Evolutionary conservation across 2,888 invertebrate genomes (phyloP).

Genomic region (Troides aeacus): DNA sequence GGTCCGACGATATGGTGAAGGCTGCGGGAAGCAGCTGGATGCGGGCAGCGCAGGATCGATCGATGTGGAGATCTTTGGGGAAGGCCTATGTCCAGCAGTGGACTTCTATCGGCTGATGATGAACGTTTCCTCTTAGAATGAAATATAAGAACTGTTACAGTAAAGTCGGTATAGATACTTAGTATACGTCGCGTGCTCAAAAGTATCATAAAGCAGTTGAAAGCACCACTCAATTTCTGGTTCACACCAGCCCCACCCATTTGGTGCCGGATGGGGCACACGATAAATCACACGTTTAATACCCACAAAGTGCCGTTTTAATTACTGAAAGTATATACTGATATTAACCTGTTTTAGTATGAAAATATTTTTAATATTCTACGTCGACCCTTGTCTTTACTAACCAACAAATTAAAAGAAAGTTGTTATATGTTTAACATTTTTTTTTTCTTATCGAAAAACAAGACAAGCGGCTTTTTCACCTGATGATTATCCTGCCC

Average conservation of each 20-base stretch:
- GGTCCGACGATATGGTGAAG: too few relatives aligned
- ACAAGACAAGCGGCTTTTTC: too few relatives aligned
- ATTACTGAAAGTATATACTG: conserved; percentile 1
- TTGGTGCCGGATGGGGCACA: neutral
- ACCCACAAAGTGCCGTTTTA: conserved; percentile 9
- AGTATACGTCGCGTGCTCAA: neutral
- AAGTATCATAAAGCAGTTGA: conserved; percentile 7
- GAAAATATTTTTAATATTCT: neutral
- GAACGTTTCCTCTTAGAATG: too few relatives aligned
- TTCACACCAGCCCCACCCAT: conserved; percentile 4
- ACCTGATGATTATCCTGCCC: too few relatives aligned
- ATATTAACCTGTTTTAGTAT: neutral
- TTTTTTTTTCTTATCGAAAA: too few relatives aligned
- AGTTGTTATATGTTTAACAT: neutral
- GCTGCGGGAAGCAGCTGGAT: too few relatives aligned
- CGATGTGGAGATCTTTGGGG: too few relatives aligned
- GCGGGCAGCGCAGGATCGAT: too few relatives aligned
- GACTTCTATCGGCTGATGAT: too few relatives aligned
- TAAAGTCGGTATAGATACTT: neutral
- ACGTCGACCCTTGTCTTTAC: neutral
- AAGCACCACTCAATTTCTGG: conserved; percentile 8
- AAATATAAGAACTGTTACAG: too few relatives aligned
- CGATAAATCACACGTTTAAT: conserved; percentile 14
- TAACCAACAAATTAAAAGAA: neutral
- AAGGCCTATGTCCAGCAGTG: too few relatives aligned